phyloP scores from a whole-genome alignment of 1,140 invertebrate genomes.

The Varroa destructor region DNA sequence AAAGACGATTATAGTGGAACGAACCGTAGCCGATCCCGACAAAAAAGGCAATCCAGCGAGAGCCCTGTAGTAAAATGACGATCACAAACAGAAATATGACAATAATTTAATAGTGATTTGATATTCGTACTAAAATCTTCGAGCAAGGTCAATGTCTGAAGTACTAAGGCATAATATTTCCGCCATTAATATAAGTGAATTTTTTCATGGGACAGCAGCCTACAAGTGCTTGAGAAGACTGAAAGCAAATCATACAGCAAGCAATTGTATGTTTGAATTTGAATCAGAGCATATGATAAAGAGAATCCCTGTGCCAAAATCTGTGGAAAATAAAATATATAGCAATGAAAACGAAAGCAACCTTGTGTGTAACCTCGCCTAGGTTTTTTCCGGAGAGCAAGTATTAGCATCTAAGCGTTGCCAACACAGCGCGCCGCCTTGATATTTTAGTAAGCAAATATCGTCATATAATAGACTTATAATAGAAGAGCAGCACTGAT shows the following conservation, averaged over 20 bases:
- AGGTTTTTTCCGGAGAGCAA: too few species aligned
- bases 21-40: slow-evolving; percentile 1
- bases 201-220: not conserved
- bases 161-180: not conserved
- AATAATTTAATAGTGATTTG: not conserved
- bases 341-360: too few species aligned
- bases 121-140: not conserved
- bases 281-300: too few species aligned
- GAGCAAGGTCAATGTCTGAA: not conserved
- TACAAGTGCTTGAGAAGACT: not conserved
- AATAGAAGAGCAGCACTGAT: too few species aligned
- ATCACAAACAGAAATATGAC: not conserved
- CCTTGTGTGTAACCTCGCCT: too few species aligned
- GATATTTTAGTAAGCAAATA: too few species aligned
- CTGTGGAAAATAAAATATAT: too few species aligned
- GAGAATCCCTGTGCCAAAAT: too few species aligned
- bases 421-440: too few species aligned
- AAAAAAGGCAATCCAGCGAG: not conserved
- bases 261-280: too few species aligned
- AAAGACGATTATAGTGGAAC: slow-evolving; percentile 9
- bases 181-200: not conserved
- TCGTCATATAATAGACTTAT: too few species aligned
- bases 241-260: not conserved
- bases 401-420: too few species aligned
- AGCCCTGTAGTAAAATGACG: not conserved